Evolutionary conservation across 2,888 invertebrate species (phyloP).

Genomic region (Malthinus seriepunctatus): DNA sequence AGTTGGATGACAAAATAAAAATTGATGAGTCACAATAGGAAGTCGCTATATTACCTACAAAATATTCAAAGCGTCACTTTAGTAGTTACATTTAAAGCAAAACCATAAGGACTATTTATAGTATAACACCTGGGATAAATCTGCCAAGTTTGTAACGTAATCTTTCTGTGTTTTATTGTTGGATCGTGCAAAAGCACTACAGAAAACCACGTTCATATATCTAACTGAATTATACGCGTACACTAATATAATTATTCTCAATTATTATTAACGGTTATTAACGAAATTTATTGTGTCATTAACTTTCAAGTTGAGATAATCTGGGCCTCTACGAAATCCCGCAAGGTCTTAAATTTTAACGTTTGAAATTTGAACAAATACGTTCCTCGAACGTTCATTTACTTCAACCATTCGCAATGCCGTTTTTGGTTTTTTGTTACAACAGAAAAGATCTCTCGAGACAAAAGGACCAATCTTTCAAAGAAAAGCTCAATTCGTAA

Average conservation of each 20-base stretch:
- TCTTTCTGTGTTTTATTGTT: conserved; percentile 20
- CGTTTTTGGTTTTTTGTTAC: too few relatives aligned
- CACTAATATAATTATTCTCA: not conserved
- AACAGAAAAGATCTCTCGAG: too few relatives aligned
- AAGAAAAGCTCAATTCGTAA: too few relatives aligned
- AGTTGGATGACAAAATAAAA: conserved; percentile 2
- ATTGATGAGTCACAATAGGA: conserved; percentile 13
- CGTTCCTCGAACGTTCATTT: too few relatives aligned
- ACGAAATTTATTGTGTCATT: too few relatives aligned
- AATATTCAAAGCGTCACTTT: conserved; percentile 16
- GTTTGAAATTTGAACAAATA: too few relatives aligned
- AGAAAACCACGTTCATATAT: conserved; percentile 8
- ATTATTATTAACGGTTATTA: too few relatives aligned
- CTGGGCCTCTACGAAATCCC: too few relatives aligned
- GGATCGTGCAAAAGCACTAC: conserved; percentile 15
- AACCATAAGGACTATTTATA: conserved; percentile 24
- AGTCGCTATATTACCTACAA: conserved; percentile 9
- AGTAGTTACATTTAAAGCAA: conserved; percentile 14
- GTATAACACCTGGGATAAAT: conserved; percentile 25
- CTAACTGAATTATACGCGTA: not conserved
- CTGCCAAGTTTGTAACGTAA: conserved; percentile 25
- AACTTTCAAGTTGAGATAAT: too few relatives aligned
- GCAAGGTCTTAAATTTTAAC: too few relatives aligned
- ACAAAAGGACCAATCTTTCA: too few relatives aligned
- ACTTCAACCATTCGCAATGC: too few relatives aligned